Evolutionary conservation across 2,797 vertebrate species (phyloP), one percentile per base, ranked within the genome.

Genomic region (Pseudotriccus pelzelni): DNA sequence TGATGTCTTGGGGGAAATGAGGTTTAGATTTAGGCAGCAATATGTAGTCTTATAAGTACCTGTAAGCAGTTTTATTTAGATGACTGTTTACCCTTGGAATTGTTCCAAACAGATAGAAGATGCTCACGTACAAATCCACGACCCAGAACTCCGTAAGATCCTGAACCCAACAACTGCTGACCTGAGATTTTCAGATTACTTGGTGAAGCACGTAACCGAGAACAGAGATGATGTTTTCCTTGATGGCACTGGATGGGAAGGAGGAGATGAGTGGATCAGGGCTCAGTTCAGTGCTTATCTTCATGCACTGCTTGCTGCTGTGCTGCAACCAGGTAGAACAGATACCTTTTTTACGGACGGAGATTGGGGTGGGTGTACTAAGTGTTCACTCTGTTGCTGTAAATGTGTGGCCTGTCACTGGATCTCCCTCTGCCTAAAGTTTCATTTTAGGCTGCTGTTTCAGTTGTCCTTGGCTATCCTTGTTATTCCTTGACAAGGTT

Each of bases 161-260:
- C 97, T 99, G 70, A 98, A 96, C 91, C 98, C 99, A 85, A 99
- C 99, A 28, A 99, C 99, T 2, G 99, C 99, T 4, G 99, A 99
- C 98, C 98, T 99, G 18, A 98, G 99, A 24, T 99, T 99, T 43
- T 98, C 99, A 21, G 99, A 99, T 95, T 99, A 99, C 96, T 95
- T 99, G 93, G 98, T 99, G 82, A 99, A 99, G 92, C 99, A 99
- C 1, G 99, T 99, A 75, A 99, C 98, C 3, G 99, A 99, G 96
- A 99, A 99, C 97, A 97, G 99, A 2, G 99, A 99, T 34, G 99
- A 99, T 27, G 98, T 99, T 50, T 99, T 99, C 95, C 98, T 99
- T 87, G 99, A 99, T 28, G 99, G 99, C 93, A 99, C 99, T 0
- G 99, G 99, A 89, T 99, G 99, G 99, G 99, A 99, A 97, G 99